Evolutionary conservation across 2,113 vertebrate genomes (phyloP).

Genomic region (Geococcyx californianus): DNA sequence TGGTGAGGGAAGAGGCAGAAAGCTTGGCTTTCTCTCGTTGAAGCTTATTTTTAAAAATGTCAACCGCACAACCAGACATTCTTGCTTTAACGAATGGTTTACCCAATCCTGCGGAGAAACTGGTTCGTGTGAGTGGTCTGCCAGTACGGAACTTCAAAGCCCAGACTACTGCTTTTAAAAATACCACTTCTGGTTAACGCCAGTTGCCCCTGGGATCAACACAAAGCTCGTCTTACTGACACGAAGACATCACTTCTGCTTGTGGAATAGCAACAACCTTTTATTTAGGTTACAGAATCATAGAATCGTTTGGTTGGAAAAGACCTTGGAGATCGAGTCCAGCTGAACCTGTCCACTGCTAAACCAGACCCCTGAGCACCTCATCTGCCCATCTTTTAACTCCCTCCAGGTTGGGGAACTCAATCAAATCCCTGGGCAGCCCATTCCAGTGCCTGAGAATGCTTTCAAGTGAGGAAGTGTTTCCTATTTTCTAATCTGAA

Average conservation of each 20-base stretch:
- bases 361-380: no score
- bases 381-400: no score
- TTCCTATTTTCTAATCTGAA: no score
- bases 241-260: neutral
- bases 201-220: neutral
- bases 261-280: neutral
- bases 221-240: neutral
- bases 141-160: neutral
- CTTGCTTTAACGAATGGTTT: neutral
- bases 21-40: neutral
- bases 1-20: neutral
- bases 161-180: neutral
- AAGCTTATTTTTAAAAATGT: neutral
- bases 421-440: no score
- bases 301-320: no score
- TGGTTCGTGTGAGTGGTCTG: neutral
- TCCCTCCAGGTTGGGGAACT: no score
- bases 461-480: no score
- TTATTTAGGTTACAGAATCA: neutral
- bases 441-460: no score
- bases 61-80: neutral
- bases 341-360: no score
- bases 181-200: no score
- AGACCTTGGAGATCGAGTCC: no score
- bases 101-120: neutral